A percentile compares a stretch with the other conserved stretches of the same genome.
phyloP scores from a whole-genome alignment of 2,113 vertebrate species.

The Porphyrio hochstetteri region DNA sequence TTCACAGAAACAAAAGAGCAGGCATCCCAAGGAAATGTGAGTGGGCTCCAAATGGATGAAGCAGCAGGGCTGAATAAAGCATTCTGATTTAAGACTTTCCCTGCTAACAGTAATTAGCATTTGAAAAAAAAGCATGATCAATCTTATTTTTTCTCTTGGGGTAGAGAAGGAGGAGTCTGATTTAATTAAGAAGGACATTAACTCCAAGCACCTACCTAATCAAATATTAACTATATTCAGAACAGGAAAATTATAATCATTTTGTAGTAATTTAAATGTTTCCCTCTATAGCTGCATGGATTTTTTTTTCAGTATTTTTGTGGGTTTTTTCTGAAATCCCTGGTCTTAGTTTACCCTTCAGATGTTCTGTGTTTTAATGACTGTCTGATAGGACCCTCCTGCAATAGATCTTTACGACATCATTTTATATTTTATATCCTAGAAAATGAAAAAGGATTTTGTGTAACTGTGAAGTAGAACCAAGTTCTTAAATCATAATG shows the following conservation, averaged over 20 bases:
- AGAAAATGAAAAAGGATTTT: background rate
- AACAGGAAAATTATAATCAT: background rate
- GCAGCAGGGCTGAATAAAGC: slow-evolving; percentile 34
- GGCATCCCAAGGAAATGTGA: slow-evolving; percentile 33
- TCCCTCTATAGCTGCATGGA: background rate
- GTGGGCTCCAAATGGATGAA: slow-evolving; percentile 20
- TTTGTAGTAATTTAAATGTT: slow-evolving; percentile 30
- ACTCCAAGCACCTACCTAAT: slow-evolving; percentile 31
- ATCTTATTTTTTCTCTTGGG: background rate
- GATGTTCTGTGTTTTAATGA: background rate
- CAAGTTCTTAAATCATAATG: background rate
- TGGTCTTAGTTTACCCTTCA: background rate
- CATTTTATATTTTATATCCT: background rate
- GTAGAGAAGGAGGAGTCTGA: slow-evolving; percentile 48
- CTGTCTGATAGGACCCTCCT: background rate
- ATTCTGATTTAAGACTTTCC: slow-evolving; percentile 54
- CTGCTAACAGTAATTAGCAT: slow-evolving; percentile 60
- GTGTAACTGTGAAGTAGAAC: background rate
- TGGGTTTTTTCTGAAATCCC: background rate
- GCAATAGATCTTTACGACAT: background rate
- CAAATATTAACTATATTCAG: slow-evolving; percentile 39
- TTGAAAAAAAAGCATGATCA: slow-evolving; percentile 38
- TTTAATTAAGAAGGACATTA: slow-evolving; percentile 69
- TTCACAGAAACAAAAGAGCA: slow-evolving; percentile 47
- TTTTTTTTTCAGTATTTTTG: background rate